Evolutionary conservation across 2,797 vertebrate genomes (phyloP), one percentile per base, ranked within the genome.

Genomic region (Acanthornis magna): DNA sequence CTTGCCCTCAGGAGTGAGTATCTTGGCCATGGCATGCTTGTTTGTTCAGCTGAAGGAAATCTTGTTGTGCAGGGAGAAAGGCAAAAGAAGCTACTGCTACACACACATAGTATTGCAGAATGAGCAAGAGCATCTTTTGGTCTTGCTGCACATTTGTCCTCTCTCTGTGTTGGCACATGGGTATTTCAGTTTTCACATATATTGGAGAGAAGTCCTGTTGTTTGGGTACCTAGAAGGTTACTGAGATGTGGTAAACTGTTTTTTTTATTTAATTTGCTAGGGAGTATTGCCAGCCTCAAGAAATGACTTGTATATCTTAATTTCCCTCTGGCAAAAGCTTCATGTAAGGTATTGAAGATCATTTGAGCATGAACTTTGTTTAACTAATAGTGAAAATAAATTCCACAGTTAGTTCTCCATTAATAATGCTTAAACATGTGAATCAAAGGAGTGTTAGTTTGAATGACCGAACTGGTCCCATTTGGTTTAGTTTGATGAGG

Each of bases 351-450:
- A 58, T 25, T 88, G 57, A 74, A 68, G 63, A 74, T 77, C 13
- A 29, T 74, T 85, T 80, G 65, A 73, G 27, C 42, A 13, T 85
- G 54, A 92, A 71, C 32, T 63, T 57, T 62, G 68, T 93, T 79
- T 88, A 62, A 54, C 36, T 84, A 75, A 47, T 66, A 76, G 43
- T 70, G 61, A 89, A 89, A 92, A 87, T 85, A 92, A 87, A 89
- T 93, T 79, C 67, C 16, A 40, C 57, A 57, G 73, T 85, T 89
- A 87, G 51, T 81, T 91, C 74, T 91, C 55, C 47, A 58, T 89
- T 91, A 88, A 32, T 84, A 63, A 85, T 73, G 21, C 63, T 76
- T 71, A 60, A 89, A 67, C n/a, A 74, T 57, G 50, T 87, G 87
- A 80, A 68, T 95, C 72, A 77, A 74, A 88, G 68, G 60, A 60